phyloP scores from a whole-genome alignment of 2,888 invertebrate genomes.

The Trissolcus brochymenae region DNA sequence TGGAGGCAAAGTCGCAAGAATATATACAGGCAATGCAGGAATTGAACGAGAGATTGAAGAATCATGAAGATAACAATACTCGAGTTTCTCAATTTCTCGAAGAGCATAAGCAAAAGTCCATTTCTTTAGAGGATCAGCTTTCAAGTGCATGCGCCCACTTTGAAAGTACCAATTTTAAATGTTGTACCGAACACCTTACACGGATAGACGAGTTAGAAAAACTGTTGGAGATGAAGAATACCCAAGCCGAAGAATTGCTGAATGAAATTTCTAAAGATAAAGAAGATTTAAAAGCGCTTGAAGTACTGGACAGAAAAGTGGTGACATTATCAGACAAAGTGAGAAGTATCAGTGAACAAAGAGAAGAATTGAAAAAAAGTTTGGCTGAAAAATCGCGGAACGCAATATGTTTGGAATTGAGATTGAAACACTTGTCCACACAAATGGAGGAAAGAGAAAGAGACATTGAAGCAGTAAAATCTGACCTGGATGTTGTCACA shows the following conservation, averaged over 20 bases:
- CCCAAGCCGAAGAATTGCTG: slow-evolving; percentile 53
- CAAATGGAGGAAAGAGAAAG: slow-evolving; percentile 62
- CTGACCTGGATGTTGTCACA: slow-evolving; percentile 54
- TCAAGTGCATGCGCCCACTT: slow-evolving; percentile 57
- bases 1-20: slow-evolving; percentile 44
- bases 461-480: slow-evolving; percentile 59
- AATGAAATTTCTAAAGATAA: slow-evolving; percentile 51
- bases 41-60: slow-evolving; percentile 56
- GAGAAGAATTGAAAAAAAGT: slow-evolving; percentile 55
- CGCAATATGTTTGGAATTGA: slow-evolving; percentile 61
- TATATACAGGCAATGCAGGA: slow-evolving; percentile 58
- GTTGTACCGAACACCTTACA: slow-evolving; percentile 60
- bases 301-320: slow-evolving; percentile 61
- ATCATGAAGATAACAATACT: slow-evolving; percentile 57
- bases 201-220: slow-evolving; percentile 62
- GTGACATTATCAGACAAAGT: slow-evolving; percentile 60
- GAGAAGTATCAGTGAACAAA: slow-evolving; percentile 58
- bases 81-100: slow-evolving; percentile 56
- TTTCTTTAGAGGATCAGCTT: slow-evolving; percentile 61
- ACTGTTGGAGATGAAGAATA: slow-evolving; percentile 58
- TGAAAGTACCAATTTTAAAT: slow-evolving; percentile 57
- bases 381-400: slow-evolving; percentile 58
- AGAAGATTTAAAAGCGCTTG: slow-evolving; percentile 52
- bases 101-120: slow-evolving; percentile 59
- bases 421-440: slow-evolving; percentile 59